Evolutionary conservation across 2,797 vertebrate genomes (phyloP).

Genomic region (Pangasius djambal): DNA sequence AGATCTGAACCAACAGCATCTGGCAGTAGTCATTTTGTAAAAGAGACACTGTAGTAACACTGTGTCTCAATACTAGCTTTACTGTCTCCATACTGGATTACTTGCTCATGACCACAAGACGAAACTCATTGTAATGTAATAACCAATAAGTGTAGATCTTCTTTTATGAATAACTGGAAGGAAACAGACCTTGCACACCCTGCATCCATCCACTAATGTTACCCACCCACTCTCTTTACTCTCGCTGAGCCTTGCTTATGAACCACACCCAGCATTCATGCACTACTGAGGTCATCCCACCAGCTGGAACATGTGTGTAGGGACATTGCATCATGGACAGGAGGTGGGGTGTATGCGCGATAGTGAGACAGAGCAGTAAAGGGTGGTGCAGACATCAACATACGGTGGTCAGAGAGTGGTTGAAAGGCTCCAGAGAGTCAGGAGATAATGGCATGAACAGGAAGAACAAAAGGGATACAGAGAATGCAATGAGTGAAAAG

Average conservation of each 20-base stretch:
- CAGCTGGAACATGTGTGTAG: conserved; percentile 39
- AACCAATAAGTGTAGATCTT: conserved; percentile 19
- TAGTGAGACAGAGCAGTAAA: neutral
- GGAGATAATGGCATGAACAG: neutral
- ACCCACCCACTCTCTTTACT: conserved; percentile 18
- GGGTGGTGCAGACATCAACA: neutral
- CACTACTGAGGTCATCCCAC: conserved; percentile 66
- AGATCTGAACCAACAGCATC: neutral
- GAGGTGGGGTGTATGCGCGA: neutral
- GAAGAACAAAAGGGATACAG: neutral
- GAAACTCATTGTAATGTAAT: conserved; percentile 14
- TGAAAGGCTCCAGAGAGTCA: conserved; percentile 6
- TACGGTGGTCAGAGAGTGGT: conserved; percentile 7
- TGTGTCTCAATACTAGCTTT: neutral
- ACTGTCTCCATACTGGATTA: conserved; percentile 13
- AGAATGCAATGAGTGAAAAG: conserved; percentile 5
- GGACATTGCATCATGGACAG: conserved; percentile 64
- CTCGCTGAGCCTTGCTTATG: conserved; percentile 26
- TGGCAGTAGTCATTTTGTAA: neutral
- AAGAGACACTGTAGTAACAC: neutral
- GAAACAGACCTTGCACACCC: conserved; percentile 8
- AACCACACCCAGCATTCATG: conserved; percentile 66
- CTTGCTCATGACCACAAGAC: conserved; percentile 1
- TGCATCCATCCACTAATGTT: neutral
- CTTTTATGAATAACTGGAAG: conserved; percentile 14